Base-by-base conservation (phyloP, 2,888 invertebrate species). In the Xestia xanthographa region DNA sequence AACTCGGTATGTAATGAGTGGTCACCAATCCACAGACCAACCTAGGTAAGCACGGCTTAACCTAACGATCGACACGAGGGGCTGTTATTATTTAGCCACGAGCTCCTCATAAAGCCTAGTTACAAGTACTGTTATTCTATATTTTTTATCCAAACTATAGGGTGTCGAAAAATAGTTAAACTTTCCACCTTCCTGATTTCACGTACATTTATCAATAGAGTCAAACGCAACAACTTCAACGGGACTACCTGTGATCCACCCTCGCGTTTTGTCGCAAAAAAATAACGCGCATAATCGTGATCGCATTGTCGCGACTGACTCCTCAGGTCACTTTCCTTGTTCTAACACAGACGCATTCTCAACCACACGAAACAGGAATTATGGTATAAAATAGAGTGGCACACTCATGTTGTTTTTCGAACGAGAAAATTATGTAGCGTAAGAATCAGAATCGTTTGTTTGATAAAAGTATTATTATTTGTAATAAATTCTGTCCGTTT, bases 251-350 rank as follows among this genome's bases (percentile, higher is more conserved):
- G 72, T 75, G 70, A 76, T 5, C 82, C 90, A 87, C 91, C 90
- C 89, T 87, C 87, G 84, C 88, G 87, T 85, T 90, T 86, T 88
- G 87, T 89, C 87, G 86, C 86, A 90, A 92, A 92, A 92, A 91
- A 88, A 88, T 87, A 83, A 88, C 86, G 88, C 85, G 87, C 84
- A 88, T 91, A 90, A 91, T 91, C 90, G 82, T 88, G 89, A 90
- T 90, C 88, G 89, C 85, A 90, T 89, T 88, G 90, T 89, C 87
- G 88, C 86, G 82, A 77, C 84, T 86, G 84, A 88, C 85, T 91
- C 83, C 85, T 82, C 83, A 85, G 88, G 89, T 89, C 89, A 89
- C 86, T 83, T 88, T 90, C 85, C 87, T 88, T 81, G 74, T 86
- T 72, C 22, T 0, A 22, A 22, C 26, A 63, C 14, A 41, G 22